These are phyloP conservation scores for Petrocephalus schoutedeni DNA, from an alignment of 2,797 vertebrate genomes.

Conservation along the genomic window DNA sequence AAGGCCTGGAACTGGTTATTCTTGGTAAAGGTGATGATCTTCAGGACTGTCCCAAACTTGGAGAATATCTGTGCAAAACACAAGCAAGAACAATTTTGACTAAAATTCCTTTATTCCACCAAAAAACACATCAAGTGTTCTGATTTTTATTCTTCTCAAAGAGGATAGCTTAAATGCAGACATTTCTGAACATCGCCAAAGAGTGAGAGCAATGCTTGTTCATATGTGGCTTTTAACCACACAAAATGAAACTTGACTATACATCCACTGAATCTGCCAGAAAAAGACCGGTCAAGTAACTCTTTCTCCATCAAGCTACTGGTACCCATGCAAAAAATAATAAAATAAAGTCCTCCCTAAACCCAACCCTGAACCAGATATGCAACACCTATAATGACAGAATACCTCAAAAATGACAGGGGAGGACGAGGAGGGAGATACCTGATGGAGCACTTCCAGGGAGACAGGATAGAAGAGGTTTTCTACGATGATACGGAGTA, in stretches of 20 bases:
- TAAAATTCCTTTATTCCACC: neutral
- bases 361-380: neutral
- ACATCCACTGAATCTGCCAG: neutral
- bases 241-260: neutral
- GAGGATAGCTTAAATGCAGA: neutral
- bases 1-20: constrained; percentile 74
- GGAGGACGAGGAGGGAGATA: constrained; percentile 40
- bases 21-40: constrained; percentile 75
- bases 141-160: neutral
- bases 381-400: neutral
- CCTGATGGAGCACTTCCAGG: constrained; percentile 74
- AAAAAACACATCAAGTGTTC: neutral
- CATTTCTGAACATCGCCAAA: neutral
- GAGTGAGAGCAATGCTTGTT: neutral
- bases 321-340: neutral
- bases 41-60: constrained; percentile 73
- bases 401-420: neutral
- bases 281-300: neutral
- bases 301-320: neutral
- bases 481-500: constrained; percentile 74
- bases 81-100: neutral
- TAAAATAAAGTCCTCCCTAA: neutral
- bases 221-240: neutral
- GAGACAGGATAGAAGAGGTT: constrained; percentile 70
- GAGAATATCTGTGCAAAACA: constrained; percentile 66